Base-by-base conservation (phyloP, 2,888 invertebrate species). In the Abrostola tripartita region DNA sequence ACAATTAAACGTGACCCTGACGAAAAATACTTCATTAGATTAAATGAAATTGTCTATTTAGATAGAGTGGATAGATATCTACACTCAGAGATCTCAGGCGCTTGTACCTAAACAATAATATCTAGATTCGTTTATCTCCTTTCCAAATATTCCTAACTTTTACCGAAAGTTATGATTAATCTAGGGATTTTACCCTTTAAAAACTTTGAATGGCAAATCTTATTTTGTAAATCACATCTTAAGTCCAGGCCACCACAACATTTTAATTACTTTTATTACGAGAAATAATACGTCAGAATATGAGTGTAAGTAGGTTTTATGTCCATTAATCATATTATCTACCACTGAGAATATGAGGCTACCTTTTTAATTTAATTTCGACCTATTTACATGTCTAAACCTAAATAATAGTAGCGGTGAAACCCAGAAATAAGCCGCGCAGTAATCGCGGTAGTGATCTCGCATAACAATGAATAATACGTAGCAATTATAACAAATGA, bases 391-490 rank as follows among this genome's bases (percentile, higher is more conserved):
- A 14, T 14, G 36, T 9, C 9, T 24, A 42, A 60, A 64, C 44
- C 37, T 61, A 61, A 74, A 64, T 65, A 62, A 72, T 68, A 73
- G 52, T 61, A 80, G 55, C 70, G 57, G 61, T 65, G 61, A 65
- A 37, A 52, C 24, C 40, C 57, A 11, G 52, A 56, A 68, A 61
- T 62, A 66, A 68, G 65, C 52, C 72, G 10, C 24, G 47, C 36
- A 52, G 55, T 67, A 74, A 76, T 72, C 76, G 62, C 59, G 58
- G 65, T 72, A 71, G 71, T 68, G 65, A 74, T 82, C 74, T 62
- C 57, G 49, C 41, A 35, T 73, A 66, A 69, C 63, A 53, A 67
- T 81, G 71, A 81, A 72, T 78, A 79, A 81, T 83, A 79, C 69
- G 64, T 24, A 24, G 54, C 66, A 71, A 71, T 76, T 71, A 78